A percentile compares a stretch with the other conserved stretches of the same genome.
phyloP scores from a whole-genome alignment of 2,888 invertebrate genomes.

The Blomia tropicalis region DNA sequence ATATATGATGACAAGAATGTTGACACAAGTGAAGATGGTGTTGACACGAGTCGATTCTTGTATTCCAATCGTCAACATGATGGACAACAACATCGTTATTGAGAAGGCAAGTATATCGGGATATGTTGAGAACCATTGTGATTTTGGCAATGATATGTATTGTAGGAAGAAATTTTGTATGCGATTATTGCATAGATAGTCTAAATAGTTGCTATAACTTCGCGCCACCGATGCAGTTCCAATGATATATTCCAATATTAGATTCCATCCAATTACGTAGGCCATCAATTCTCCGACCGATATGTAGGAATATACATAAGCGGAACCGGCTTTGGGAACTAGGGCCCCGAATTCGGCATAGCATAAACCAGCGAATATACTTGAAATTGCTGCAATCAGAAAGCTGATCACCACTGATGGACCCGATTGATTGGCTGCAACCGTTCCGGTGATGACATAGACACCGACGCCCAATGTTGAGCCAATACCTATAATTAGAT shows the following conservation, averaged over 20 bases:
- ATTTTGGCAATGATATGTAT: slow-evolving; percentile 31
- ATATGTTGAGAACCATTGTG: slow-evolving; percentile 33
- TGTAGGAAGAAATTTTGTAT: slow-evolving; percentile 31
- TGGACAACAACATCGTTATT: slow-evolving; percentile 36
- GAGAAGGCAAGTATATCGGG: slow-evolving; percentile 37
- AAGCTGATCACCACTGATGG: slow-evolving; percentile 81
- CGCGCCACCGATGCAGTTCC: slow-evolving; percentile 45
- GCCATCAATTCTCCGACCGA: slow-evolving; percentile 41
- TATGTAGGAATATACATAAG: slow-evolving; percentile 78
- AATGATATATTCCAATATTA: slow-evolving; percentile 40
- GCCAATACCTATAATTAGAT: slow-evolving; percentile 39
- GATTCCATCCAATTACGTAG: slow-evolving; percentile 41
- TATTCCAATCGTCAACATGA: slow-evolving; percentile 53
- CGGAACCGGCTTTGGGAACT: slow-evolving; percentile 75
- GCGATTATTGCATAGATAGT: slow-evolving; percentile 35
- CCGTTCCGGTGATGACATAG: slow-evolving; percentile 77
- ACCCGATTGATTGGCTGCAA: slow-evolving; percentile 68
- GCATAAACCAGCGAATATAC: slow-evolving; percentile 61
- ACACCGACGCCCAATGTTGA: slow-evolving; percentile 67
- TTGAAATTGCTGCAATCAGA: slow-evolving; percentile 75
- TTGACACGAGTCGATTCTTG: slow-evolving; percentile 75
- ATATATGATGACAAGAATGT: slow-evolving; percentile 60
- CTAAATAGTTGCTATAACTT: slow-evolving; percentile 39
- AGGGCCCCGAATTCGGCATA: slow-evolving; percentile 59
- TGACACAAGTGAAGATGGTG: slow-evolving; percentile 77